Conservation (phyloP, 37 sponge, comb jelly and placozoan species). For the Spongilla lacustris region DNA sequence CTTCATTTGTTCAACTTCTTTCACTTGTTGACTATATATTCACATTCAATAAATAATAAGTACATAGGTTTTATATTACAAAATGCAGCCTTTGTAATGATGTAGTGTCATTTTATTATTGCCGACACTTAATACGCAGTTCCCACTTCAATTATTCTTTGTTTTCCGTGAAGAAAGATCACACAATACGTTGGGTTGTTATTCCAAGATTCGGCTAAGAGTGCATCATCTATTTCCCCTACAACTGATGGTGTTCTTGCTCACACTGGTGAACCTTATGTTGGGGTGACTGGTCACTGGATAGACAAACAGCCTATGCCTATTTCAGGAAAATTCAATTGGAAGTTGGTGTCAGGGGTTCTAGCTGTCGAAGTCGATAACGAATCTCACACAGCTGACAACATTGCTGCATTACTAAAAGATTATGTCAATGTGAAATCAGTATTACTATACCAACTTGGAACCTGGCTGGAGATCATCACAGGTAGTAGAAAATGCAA, state of each 20-base stretch:
- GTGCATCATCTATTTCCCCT: not conserved
- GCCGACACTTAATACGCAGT: too few relatives aligned
- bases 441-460: slow-evolving; percentile 1
- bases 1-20: too few relatives aligned
- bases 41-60: too few relatives aligned
- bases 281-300: not conserved
- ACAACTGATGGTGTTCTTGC: not conserved
- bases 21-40: too few relatives aligned
- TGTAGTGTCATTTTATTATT: not conserved
- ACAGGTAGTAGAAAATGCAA: not conserved
- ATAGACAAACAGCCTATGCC: not conserved
- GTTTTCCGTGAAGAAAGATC: too few relatives aligned
- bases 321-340: not conserved
- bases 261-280: not conserved
- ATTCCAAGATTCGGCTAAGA: not conserved
- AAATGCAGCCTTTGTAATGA: not conserved
- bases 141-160: too few relatives aligned
- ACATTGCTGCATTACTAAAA: slow-evolving; percentile 1
- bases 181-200: too few relatives aligned
- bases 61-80: too few relatives aligned
- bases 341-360: not conserved
- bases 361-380: not conserved
- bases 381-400: not conserved
- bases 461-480: not conserved
- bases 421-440: not conserved